phyloP scores from a whole-genome alignment of 2,113 vertebrate genomes.

The Oncorhynchus nerka region DNA sequence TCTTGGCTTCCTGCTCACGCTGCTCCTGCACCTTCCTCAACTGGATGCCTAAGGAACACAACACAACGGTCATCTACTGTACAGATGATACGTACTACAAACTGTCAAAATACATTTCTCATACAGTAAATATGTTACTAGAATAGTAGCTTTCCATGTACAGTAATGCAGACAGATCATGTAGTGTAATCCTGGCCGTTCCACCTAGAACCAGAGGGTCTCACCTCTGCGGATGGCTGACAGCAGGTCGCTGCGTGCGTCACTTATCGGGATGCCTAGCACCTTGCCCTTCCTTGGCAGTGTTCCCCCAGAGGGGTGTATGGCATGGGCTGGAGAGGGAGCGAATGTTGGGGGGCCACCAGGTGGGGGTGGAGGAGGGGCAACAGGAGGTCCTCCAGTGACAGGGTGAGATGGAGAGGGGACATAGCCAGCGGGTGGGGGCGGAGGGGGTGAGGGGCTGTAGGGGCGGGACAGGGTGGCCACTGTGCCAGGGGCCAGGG shows the following conservation, averaged over 20 bases:
- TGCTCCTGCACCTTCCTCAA: slow-evolving; percentile 84
- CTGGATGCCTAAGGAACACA: slow-evolving; percentile 73
- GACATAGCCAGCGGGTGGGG: slow-evolving; percentile 59
- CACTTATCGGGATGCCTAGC: slow-evolving; percentile 76
- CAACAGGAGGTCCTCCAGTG: slow-evolving; percentile 37
- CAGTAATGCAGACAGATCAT: too few species aligned
- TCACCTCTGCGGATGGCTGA: slow-evolving; percentile 84
- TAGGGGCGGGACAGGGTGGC: slow-evolving; percentile 56
- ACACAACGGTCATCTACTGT: not conserved
- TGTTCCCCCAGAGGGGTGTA: slow-evolving; percentile 46
- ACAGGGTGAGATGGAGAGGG: slow-evolving; percentile 68
- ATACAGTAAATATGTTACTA: too few species aligned
- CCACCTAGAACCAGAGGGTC: not conserved
- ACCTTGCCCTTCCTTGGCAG: slow-evolving; percentile 67
- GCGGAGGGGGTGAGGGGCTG: slow-evolving; percentile 72
- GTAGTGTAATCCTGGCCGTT: too few species aligned
- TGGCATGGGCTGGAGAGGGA: slow-evolving; percentile 59
- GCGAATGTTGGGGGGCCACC: slow-evolving; percentile 35
- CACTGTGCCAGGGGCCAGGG: slow-evolving; percentile 50
- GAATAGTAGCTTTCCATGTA: too few species aligned
- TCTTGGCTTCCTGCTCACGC: slow-evolving; percentile 75
- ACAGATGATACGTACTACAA: too few species aligned
- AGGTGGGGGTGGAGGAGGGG: slow-evolving; percentile 52
- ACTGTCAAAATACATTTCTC: too few species aligned
- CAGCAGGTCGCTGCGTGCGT: slow-evolving; percentile 83